Percentiles rank a stretch among this genome's conserved stretches.
These are phyloP conservation scores for Melieria picta DNA, from an alignment of 2,888 invertebrate genomes.

Conservation along the genomic window DNA sequence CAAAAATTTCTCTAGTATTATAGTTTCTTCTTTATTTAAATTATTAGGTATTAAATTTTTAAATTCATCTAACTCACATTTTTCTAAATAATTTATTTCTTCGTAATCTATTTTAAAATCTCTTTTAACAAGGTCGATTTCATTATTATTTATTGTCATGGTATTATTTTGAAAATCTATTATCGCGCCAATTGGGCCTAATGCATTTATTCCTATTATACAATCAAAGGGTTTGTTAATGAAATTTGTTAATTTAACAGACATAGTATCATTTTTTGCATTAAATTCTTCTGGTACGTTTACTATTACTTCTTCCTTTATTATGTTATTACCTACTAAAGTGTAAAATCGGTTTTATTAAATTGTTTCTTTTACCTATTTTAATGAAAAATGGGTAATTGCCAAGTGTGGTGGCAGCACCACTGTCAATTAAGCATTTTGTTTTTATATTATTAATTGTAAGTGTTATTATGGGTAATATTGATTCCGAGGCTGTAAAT, in stretches of 20 bases:
- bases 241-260: conserved; percentile 3
- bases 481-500: too few species aligned
- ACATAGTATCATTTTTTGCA: conserved; percentile 1
- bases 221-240: conserved; percentile 10
- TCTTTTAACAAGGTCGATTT: neutral
- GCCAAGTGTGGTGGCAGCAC: conserved; percentile 5
- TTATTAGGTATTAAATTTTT: too few species aligned
- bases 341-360: neutral
- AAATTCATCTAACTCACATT: too few species aligned
- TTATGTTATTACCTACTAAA: conserved; percentile 1
- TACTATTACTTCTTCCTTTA: conserved; percentile 23
- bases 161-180: conserved; percentile 30
- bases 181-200: neutral
- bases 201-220: conserved; percentile 24
- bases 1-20: too few species aligned
- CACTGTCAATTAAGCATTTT: too few species aligned
- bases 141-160: conserved; percentile 9
- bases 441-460: too few species aligned
- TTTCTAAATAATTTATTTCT: too few species aligned
- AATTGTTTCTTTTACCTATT: neutral
- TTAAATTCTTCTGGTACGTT: conserved; percentile 15
- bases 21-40: too few species aligned
- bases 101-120: too few species aligned
- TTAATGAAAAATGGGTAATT: conserved; percentile 4
- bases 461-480: too few species aligned